phyloP scores from a whole-genome alignment of 2,888 invertebrate species.

The Leptinotarsa juncta region DNA sequence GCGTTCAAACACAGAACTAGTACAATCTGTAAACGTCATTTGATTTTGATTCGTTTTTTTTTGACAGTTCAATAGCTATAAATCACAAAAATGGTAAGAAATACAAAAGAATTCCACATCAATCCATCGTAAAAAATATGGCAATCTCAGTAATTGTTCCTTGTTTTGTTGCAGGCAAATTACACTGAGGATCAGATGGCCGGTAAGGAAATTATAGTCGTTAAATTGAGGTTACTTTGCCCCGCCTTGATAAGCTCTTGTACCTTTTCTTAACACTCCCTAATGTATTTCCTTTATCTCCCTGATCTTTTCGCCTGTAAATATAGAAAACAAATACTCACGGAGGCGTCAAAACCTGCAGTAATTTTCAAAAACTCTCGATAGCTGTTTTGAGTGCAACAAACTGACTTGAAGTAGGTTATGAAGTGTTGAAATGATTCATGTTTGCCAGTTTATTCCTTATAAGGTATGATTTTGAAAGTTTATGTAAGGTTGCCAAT shows the following conservation, averaged over 20 bases:
- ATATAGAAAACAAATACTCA: not conserved
- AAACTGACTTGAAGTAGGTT: slow-evolving; percentile 52
- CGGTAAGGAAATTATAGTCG: slow-evolving; percentile 75
- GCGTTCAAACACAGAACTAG: slow-evolving; percentile 40
- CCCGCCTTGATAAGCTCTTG: slow-evolving; percentile 59
- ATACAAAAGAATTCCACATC: slow-evolving; percentile 10
- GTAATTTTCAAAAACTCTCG: not conserved
- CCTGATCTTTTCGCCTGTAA: not conserved
- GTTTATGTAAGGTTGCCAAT: slow-evolving; percentile 46
- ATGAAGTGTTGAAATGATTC: slow-evolving; percentile 58
- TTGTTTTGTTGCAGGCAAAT: slow-evolving; percentile 76
- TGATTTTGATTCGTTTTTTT: slow-evolving; percentile 43
- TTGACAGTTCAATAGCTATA: slow-evolving; percentile 53
- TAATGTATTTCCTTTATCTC: slow-evolving; percentile 13
- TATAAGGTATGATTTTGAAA: slow-evolving; percentile 74
- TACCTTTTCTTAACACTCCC: slow-evolving; percentile 53
- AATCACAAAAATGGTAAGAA: slow-evolving; percentile 56
- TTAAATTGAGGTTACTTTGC: slow-evolving; percentile 65
- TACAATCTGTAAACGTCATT: slow-evolving; percentile 44
- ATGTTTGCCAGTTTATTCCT: slow-evolving; percentile 67
- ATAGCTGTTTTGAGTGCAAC: slow-evolving; percentile 30
- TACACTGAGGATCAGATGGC: slow-evolving; percentile 93
- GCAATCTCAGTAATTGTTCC: slow-evolving; percentile 16
- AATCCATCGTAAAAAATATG: not conserved
- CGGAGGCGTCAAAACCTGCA: not conserved